phyloP scores from a whole-genome alignment of 2,888 invertebrate genomes.

The Crocallis elinguaria region DNA sequence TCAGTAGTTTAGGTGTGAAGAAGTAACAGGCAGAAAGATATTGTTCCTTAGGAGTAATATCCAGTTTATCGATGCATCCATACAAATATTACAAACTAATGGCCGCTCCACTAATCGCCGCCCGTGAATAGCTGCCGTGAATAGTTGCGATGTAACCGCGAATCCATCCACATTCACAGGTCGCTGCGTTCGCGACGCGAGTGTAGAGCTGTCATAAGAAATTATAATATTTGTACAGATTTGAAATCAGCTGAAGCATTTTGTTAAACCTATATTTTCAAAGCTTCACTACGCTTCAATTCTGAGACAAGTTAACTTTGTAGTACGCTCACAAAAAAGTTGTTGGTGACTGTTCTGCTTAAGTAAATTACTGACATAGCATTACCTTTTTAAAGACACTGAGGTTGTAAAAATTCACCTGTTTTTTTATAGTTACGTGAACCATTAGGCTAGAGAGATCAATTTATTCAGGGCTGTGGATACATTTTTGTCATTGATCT shows the following conservation, averaged over 20 bases:
- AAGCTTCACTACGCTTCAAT: background rate
- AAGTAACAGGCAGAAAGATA: no score
- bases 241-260: background rate
- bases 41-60: no score
- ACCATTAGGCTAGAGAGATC: constrained; percentile 7
- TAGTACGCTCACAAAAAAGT: constrained; percentile 8
- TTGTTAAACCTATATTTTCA: background rate
- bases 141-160: no score
- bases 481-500: constrained; percentile 24
- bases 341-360: constrained; percentile 7
- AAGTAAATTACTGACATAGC: constrained; percentile 23
- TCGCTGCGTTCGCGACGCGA: no score
- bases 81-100: no score
- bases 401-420: constrained; percentile 14
- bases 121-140: no score
- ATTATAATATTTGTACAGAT: no score
- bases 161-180: no score
- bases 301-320: constrained; percentile 3
- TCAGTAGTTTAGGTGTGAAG: no score
- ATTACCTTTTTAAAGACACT: constrained; percentile 21
- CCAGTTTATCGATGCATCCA: no score
- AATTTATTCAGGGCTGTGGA: constrained; percentile 8
- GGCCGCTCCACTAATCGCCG: no score
- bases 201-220: no score
- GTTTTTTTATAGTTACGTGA: constrained; percentile 14